Base-by-base conservation (phyloP, 2,888 invertebrate species). In the Ischnus inquisitorius region DNA sequence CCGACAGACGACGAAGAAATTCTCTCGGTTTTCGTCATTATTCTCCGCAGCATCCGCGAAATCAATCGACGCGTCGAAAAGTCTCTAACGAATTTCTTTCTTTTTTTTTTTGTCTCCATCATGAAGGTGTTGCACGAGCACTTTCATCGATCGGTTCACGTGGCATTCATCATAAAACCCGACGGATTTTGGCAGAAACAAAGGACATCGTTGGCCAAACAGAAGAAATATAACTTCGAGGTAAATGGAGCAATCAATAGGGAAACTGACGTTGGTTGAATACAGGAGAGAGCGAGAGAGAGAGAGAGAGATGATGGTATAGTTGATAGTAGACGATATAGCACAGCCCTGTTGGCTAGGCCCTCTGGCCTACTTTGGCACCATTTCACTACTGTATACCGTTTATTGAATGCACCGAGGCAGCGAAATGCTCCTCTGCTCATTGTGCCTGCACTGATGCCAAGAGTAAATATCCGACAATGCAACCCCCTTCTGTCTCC, bases 171-270 rank as follows among this genome's bases (percentile, higher is more conserved):
- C 93, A 98, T 99, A 90, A 99, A 99, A 95, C 99, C 99, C 88
- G 99, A 99, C 93, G 99, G 99, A 94, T 99, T 99, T 95, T 99
- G 99, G 99, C 99, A 99, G 94, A 99, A 99, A 94, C 99, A 99
- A 94, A 97, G 99, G 93, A 98, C 99, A 90, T 98, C 98, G 88
- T 96, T 99, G 92, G 98, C 98, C 92, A 98, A 98, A 94, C 98
- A 98, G 94, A 99, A 99, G 95, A 99, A 99, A 95, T 99, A 99
- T 95, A 99, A 98, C 95, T 99, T 99, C 95, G 99, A 99, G 96
- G 98, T 98, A 94, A 94, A 94, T 86, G 43, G 88, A 87, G 83
- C 87, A 88, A 91, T 90, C 90, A 88, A 91, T 89, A 89, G 88
- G 83, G 78, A 80, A 34, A 83, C 83, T 81, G 86, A 75, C 80